These are phyloP conservation scores for Andrena dorsata DNA, from an alignment of 2,888 invertebrate species.

Conservation along the genomic window DNA sequence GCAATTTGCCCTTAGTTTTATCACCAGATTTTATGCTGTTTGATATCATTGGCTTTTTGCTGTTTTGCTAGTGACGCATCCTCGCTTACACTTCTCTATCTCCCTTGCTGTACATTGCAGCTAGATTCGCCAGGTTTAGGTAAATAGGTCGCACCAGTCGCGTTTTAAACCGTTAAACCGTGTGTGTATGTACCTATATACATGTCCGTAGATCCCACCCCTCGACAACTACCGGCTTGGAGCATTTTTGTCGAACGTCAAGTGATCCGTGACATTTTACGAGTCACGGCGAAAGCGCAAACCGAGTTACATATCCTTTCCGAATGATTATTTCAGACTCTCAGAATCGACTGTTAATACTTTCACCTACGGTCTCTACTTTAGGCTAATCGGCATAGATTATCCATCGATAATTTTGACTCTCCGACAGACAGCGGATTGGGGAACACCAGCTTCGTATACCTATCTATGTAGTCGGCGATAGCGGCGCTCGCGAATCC, in stretches of 20 bases:
- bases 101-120: background rate
- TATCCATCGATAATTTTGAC: background rate
- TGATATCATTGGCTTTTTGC: background rate
- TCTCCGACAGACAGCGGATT: no score
- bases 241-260: background rate
- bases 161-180: background rate
- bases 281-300: background rate
- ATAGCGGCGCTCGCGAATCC: background rate
- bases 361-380: background rate
- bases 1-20: background rate
- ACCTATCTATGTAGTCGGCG: no score
- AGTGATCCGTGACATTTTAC: background rate
- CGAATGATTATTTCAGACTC: background rate
- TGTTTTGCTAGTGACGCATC: conserved; percentile 11
- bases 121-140: conserved; percentile 7
- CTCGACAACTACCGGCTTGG: background rate
- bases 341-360: no score
- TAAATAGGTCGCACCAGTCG: background rate
- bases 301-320: background rate
- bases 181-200: background rate
- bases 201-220: background rate
- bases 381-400: background rate
- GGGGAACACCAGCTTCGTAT: no score
- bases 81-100: conserved; percentile 1
- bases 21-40: no score